Base-by-base conservation (phyloP, 2,888 invertebrate species). In the Chironomus riparius region DNA sequence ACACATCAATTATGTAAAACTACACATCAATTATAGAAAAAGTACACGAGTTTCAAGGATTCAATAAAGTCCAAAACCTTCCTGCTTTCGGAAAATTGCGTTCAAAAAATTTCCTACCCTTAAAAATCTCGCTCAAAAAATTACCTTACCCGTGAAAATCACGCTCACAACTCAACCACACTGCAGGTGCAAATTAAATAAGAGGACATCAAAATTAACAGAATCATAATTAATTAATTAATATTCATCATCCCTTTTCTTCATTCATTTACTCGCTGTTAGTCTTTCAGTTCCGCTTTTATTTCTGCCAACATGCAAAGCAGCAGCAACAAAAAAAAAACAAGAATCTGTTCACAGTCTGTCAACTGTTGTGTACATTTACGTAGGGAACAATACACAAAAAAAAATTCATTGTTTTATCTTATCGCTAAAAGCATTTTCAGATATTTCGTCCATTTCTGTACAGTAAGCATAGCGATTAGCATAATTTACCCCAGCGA, bases 111-210 rank as follows among this genome's bases (percentile, higher is more conserved):
- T 28, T 5, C 4, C 28, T 4, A 24, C 28, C 3, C 5, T 28
- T 2, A 24, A 4, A 28, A 28, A 28, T 5, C 28, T 3, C 28
- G 24, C 28, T 28, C 6, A 28, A 4, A 2, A 28, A 28, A 5
- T 5, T 28, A 1, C 28, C 5, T 4, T 1, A 2, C 3, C 10
- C 38, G 38, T 0, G 7, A 7, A 38, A 38, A 38, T 10, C 38
- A 1, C 38, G 10, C 38, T 38, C 38, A 38, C 38, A 38, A 38
- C 10, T 38, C 38, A 38, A 56, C n/a, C 7, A 56, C 18, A 56
- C 12, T 47, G 47, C 70, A 70, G 70, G 70, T 70, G 70, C n/a
- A 70, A 70, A 70, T 70, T 70, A 18, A 68, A 68, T 22, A 28
- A 68, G 28, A n/a, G 56, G 47, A 18, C 47, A 47, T 38, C 47